A percentile compares a stretch with the other conserved stretches of the same genome.
Conservation (phyloP, 2,113 vertebrate species). For the Azemiops feae region DNA sequence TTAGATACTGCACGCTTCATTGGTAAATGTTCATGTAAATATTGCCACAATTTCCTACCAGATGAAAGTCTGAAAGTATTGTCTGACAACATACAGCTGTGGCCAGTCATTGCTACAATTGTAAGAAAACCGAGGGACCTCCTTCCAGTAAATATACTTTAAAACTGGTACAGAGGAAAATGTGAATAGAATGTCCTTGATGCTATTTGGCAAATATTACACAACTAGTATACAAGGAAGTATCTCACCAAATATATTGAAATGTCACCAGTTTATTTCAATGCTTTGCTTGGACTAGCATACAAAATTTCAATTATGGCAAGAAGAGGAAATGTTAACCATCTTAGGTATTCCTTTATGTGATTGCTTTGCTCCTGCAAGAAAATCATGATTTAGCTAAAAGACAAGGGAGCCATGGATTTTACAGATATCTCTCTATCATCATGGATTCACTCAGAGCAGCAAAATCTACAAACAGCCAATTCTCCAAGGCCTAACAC, state of each 20-base stretch:
- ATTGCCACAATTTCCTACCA: neutral
- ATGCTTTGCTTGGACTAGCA: neutral
- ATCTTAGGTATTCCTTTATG: neutral
- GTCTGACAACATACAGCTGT: neutral
- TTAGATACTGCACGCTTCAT: constrained; percentile 10
- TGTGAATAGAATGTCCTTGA: neutral
- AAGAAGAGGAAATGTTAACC: neutral
- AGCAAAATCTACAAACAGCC: neutral
- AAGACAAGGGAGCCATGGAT: neutral
- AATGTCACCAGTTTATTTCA: neutral
- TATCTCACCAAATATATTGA: neutral
- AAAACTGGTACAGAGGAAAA: neutral
- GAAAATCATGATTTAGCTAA: neutral
- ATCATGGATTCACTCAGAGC: neutral
- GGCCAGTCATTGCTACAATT: neutral
- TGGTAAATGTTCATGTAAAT: neutral
- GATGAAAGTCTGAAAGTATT: constrained; percentile 33
- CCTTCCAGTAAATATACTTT: constrained; percentile 23
- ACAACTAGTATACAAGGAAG: neutral
- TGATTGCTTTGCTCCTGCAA: neutral
- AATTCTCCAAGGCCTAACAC: neutral
- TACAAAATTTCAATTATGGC: neutral
- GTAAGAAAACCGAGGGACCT: neutral
- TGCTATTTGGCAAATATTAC: neutral
- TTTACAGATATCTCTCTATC: neutral